A percentile compares a stretch with the other conserved stretches of the same genome.
Evolutionary conservation across 2,113 vertebrate species (phyloP).

Genomic region (Cnemophilus loriae): DNA sequence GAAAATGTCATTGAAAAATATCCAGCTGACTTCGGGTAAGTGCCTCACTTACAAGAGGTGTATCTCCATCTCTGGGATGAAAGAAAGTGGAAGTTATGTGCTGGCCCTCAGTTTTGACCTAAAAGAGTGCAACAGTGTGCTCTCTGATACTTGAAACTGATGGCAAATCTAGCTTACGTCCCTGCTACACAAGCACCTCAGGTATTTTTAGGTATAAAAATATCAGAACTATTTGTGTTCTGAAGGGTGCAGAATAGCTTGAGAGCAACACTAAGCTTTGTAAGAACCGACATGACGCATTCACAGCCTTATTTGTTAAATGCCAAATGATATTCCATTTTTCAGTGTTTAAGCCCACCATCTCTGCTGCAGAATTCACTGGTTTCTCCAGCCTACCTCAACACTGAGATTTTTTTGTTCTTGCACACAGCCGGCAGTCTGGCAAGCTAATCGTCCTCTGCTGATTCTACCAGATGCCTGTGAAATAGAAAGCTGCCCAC

Average conservation of each 20-base stretch:
- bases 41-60: not conserved
- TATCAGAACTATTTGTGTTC: not conserved
- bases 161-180: not conserved
- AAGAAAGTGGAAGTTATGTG: not conserved
- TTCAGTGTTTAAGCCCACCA: not conserved
- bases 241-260: not conserved
- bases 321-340: not conserved
- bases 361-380: not conserved
- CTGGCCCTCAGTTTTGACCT: not conserved
- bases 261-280: not conserved
- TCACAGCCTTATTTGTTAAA: not conserved
- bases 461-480: conserved; percentile 46
- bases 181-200: not conserved
- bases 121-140: not conserved
- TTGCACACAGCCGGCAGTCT: not conserved
- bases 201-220: not conserved
- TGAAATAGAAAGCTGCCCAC: conserved; percentile 58
- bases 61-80: not conserved
- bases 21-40: not conserved
- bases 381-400: not conserved
- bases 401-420: not conserved
- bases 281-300: not conserved
- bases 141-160: not conserved
- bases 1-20: not conserved
- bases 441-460: conserved; percentile 14